Evolutionary conservation across 2,888 invertebrate species (phyloP).

Genomic region (Candidula unifasciata): DNA sequence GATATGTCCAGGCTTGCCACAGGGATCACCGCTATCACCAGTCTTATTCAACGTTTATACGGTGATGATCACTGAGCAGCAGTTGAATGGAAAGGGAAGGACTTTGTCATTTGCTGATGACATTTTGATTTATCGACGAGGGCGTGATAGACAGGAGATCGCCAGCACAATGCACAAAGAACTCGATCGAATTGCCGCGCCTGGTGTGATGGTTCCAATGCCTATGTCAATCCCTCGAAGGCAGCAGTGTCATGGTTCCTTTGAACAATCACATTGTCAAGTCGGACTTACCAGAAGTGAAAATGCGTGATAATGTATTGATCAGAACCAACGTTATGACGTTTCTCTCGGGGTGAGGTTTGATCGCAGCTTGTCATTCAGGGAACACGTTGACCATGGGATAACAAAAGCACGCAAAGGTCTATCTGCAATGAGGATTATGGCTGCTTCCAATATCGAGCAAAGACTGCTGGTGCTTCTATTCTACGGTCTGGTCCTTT

Average conservation of each 20-base stretch:
- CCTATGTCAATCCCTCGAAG: neutral
- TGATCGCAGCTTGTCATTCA: too few species aligned
- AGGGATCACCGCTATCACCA: neutral
- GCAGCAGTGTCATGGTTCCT: neutral
- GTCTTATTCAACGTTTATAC: neutral
- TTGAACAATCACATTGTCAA: too few species aligned
- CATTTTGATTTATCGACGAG: neutral
- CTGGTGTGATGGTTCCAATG: neutral
- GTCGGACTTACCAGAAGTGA: too few species aligned
- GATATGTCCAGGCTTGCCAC: slow-evolving; percentile 1
- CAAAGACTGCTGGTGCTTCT: neutral
- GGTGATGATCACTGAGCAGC: neutral
- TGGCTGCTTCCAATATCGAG: neutral
- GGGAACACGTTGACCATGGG: too few species aligned
- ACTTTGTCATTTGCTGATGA: slow-evolving; percentile 2
- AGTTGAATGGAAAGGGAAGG: neutral
- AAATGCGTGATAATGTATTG: too few species aligned
- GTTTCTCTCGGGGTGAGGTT: too few species aligned
- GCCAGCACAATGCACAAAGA: neutral
- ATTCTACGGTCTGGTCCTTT: neutral
- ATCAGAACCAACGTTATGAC: too few species aligned
- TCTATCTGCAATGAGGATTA: too few species aligned
- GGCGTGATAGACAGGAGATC: neutral
- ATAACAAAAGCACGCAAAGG: too few species aligned
- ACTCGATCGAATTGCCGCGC: neutral